These are phyloP conservation scores for Caranx ignobilis DNA, from an alignment of 2,113 vertebrate species.

Conservation along the genomic window DNA sequence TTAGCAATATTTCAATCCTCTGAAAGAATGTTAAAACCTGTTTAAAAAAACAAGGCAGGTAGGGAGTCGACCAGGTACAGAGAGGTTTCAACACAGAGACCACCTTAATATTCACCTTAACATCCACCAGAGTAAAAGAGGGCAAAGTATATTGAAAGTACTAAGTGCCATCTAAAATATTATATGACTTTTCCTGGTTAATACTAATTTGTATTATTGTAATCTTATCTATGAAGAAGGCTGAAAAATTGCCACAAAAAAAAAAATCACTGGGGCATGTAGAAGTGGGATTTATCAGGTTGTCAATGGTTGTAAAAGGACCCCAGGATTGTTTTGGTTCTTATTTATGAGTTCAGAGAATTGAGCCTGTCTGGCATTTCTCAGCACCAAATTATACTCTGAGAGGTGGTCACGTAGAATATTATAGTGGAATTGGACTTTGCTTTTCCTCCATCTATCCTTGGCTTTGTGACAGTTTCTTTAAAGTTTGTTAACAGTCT, in stretches of 20 bases:
- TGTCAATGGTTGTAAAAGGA: neutral
- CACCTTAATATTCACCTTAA: neutral
- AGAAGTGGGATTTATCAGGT: neutral
- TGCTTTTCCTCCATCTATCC: neutral
- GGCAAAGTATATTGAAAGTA: neutral
- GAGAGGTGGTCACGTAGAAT: neutral
- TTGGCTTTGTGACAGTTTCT: neutral
- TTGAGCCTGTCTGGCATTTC: neutral
- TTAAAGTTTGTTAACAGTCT: too few species aligned
- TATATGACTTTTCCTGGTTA: neutral
- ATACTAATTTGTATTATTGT: slow-evolving; percentile 5
- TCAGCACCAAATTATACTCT: neutral
- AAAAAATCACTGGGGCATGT: neutral
- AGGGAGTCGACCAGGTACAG: neutral
- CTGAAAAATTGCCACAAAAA: neutral
- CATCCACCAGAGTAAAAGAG: neutral
- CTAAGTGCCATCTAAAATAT: slow-evolving; percentile 4
- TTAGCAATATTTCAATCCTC: neutral
- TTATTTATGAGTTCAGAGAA: neutral
- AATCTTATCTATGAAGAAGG: slow-evolving; percentile 1
- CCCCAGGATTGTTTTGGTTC: neutral
- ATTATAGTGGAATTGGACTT: neutral
- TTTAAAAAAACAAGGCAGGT: neutral
- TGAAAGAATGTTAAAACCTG: neutral
- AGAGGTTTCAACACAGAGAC: neutral